Evolutionary conservation across 2,888 invertebrate species (phyloP).

Genomic region (Lasioglossum malachurum): DNA sequence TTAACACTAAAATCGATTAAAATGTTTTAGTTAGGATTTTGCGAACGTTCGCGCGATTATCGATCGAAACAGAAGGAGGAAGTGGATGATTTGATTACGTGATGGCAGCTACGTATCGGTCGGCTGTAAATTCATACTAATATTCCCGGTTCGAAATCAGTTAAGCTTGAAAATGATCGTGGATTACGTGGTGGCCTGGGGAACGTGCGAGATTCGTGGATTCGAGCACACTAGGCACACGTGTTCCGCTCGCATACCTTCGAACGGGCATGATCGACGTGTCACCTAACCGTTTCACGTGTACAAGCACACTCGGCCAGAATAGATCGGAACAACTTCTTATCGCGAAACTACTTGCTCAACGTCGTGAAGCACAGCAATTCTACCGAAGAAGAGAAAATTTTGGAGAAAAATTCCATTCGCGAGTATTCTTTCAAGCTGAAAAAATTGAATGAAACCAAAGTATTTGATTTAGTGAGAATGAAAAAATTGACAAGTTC

Average conservation of each 20-base stretch:
- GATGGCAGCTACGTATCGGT: background rate
- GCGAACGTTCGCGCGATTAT: conserved; percentile 10
- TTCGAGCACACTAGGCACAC: conserved; percentile 32
- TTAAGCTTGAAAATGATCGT: conserved; percentile 24
- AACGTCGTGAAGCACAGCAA: background rate
- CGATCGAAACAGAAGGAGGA: conserved; percentile 29
- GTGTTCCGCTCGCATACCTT: conserved; percentile 34
- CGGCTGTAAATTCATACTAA: conserved; percentile 19
- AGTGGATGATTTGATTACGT: conserved; percentile 28
- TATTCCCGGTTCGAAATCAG: conserved; percentile 26
- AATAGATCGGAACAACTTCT: background rate
- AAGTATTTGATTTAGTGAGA: background rate
- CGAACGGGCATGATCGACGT: conserved; percentile 27
- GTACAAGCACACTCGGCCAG: background rate
- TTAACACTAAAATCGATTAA: too few species aligned
- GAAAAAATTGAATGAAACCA: background rate
- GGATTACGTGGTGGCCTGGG: conserved; percentile 10
- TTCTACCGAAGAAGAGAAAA: background rate
- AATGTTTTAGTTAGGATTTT: background rate
- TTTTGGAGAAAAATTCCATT: background rate
- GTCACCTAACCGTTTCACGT: conserved; percentile 26
- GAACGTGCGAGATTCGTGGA: conserved; percentile 27
- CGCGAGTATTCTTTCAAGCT: background rate
- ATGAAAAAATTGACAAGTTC: too few species aligned
- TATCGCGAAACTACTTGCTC: background rate